phyloP scores from a whole-genome alignment of 2,797 vertebrate species.

The Meriones psammophilus region DNA sequence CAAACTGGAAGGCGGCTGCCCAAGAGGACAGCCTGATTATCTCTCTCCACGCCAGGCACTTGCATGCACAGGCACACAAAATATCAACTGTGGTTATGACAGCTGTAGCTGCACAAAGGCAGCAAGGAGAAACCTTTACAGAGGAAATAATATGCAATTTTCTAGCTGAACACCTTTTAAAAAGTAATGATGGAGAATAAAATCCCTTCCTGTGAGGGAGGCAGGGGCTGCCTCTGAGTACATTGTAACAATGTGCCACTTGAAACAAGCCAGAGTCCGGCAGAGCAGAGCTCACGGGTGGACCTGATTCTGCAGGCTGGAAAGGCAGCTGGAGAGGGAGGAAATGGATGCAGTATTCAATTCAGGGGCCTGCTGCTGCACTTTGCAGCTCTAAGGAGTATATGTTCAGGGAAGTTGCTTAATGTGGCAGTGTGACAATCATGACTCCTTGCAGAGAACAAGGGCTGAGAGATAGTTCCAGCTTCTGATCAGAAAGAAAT shows the following conservation, averaged over 20 bases:
- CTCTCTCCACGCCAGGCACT: slow-evolving; percentile 65
- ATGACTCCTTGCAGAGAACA: slow-evolving; percentile 28
- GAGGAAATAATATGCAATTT: slow-evolving; percentile 94
- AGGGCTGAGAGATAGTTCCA: not conserved
- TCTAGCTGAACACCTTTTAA: slow-evolving; percentile 96
- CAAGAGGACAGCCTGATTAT: slow-evolving; percentile 80
- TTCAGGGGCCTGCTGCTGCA: slow-evolving; percentile 73
- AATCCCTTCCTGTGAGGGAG: slow-evolving; percentile 86
- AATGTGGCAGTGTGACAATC: slow-evolving; percentile 68
- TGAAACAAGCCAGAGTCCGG: slow-evolving; percentile 89
- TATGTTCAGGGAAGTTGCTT: slow-evolving; percentile 76
- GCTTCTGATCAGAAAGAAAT: slow-evolving; percentile 13
- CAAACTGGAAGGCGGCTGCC: slow-evolving; percentile 58
- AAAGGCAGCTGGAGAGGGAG: slow-evolving; percentile 60
- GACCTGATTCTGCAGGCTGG: slow-evolving; percentile 92
- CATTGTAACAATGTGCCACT: slow-evolving; percentile 93
- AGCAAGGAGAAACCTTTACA: slow-evolving; percentile 85
- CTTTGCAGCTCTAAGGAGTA: slow-evolving; percentile 77
- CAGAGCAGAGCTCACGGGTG: slow-evolving; percentile 91
- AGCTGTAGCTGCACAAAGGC: slow-evolving; percentile 86
- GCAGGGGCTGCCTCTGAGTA: slow-evolving; percentile 90
- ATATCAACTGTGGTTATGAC: slow-evolving; percentile 81
- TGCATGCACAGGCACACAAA: slow-evolving; percentile 71
- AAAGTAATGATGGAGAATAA: slow-evolving; percentile 92
- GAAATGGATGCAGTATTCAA: slow-evolving; percentile 83